Conservation (phyloP, 2,888 invertebrate species). For the Brenthis ino region DNA sequence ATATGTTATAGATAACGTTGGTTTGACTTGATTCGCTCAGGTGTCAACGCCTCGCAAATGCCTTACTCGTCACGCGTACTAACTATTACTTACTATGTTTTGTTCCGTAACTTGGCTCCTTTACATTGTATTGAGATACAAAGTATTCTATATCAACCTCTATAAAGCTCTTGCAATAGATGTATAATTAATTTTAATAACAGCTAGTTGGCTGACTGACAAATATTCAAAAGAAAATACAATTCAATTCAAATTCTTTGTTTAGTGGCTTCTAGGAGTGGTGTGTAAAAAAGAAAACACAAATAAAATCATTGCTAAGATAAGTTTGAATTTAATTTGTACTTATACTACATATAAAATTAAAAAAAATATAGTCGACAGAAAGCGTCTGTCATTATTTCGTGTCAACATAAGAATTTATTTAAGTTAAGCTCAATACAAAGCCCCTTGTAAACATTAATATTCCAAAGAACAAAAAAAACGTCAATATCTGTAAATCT, state of each 20-base stretch:
- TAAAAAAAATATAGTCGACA: neutral
- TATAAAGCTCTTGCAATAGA: neutral
- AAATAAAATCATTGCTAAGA: too few relatives aligned
- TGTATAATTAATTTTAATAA: neutral
- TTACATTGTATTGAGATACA: neutral
- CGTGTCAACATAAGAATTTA: neutral
- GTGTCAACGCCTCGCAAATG: too few relatives aligned
- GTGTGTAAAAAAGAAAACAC: too few relatives aligned
- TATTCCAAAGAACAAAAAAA: neutral
- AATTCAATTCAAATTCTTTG: too few relatives aligned
- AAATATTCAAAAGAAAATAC: too few relatives aligned
- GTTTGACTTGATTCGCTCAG: too few relatives aligned
- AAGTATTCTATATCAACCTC: neutral
- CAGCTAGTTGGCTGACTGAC: neutral
- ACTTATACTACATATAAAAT: neutral
- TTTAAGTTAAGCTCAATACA: conserved; percentile 2
- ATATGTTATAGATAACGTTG: too few relatives aligned
- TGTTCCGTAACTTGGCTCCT: neutral
- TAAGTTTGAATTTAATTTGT: neutral
- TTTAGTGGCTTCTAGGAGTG: too few relatives aligned
- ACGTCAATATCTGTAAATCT: neutral
- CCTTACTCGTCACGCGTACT: too few relatives aligned
- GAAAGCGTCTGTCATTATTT: neutral
- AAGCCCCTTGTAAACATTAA: conserved; percentile 13
- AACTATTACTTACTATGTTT: neutral